These are phyloP conservation scores for Eretmochelys imbricata DNA, from an alignment of 2,113 vertebrate genomes.

Conservation along the genomic window DNA sequence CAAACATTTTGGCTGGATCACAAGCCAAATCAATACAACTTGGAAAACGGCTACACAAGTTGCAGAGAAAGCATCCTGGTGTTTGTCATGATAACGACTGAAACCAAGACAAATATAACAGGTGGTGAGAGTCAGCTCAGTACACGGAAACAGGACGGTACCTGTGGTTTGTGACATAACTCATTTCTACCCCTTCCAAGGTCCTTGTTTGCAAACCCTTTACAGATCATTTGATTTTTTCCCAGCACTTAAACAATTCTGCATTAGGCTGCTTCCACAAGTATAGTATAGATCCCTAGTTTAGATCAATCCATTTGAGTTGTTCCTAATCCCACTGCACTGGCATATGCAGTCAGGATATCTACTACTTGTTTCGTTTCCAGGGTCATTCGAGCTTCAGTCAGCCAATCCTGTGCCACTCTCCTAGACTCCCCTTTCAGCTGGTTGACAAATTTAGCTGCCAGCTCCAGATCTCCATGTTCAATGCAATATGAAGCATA, in stretches of 20 bases:
- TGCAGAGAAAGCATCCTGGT: constrained; percentile 67
- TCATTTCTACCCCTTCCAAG: neutral
- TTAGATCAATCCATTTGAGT: constrained; percentile 83
- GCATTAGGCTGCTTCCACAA: neutral
- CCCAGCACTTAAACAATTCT: neutral
- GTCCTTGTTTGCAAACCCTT: constrained; percentile 26
- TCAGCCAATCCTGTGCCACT: constrained; percentile 94
- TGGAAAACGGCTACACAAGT: constrained; percentile 70
- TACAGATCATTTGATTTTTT: neutral
- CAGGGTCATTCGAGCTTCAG: constrained; percentile 90
- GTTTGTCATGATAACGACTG: constrained; percentile 66
- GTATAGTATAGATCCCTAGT: neutral
- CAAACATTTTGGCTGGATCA: constrained; percentile 78
- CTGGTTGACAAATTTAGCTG: constrained; percentile 96
- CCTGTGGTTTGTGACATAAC: neutral
- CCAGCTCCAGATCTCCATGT: constrained; percentile 93
- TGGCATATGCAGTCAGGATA: constrained; percentile 92
- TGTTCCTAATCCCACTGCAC: constrained; percentile 92
- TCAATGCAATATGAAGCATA: constrained; percentile 95
- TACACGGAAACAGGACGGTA: constrained; percentile 41
- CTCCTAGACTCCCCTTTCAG: constrained; percentile 90
- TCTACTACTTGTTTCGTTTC: constrained; percentile 93
- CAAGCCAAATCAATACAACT: constrained; percentile 74
- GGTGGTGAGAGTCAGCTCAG: constrained; percentile 65
- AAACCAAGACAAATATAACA: constrained; percentile 58